These are phyloP conservation scores for Ophonus ardosiacus DNA, from an alignment of 2,888 invertebrate genomes.

Conservation along the genomic window DNA sequence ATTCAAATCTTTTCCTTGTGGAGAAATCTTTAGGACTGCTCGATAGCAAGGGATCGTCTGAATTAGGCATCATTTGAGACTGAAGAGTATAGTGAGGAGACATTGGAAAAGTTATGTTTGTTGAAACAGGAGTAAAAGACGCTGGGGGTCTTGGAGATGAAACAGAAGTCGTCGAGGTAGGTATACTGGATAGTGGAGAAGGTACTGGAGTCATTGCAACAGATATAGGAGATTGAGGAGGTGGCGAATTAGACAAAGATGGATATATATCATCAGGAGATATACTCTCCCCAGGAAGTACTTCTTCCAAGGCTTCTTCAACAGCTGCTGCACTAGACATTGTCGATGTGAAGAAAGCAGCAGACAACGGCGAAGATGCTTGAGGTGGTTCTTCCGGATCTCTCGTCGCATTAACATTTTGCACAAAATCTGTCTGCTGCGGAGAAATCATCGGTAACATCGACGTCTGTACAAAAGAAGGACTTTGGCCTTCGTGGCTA, in stretches of 20 bases:
- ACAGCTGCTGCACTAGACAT: constrained; percentile 93
- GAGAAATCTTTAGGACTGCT: constrained; percentile 90
- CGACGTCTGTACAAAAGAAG: constrained; percentile 75
- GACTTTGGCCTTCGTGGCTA: constrained; percentile 89
- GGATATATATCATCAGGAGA: constrained; percentile 77
- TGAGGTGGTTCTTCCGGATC: constrained; percentile 83
- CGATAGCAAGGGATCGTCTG: constrained; percentile 90
- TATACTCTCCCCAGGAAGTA: constrained; percentile 87
- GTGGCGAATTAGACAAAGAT: constrained; percentile 77
- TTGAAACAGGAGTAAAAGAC: constrained; percentile 73
- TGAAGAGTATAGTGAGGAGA: constrained; percentile 79
- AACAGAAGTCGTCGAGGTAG: constrained; percentile 70
- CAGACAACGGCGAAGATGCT: constrained; percentile 88
- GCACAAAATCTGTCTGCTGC: constrained; percentile 73
- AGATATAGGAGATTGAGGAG: constrained; percentile 80
- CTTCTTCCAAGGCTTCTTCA: constrained; percentile 91
- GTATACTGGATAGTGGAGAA: constrained; percentile 75
- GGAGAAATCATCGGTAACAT: constrained; percentile 75
- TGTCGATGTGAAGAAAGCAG: constrained; percentile 89
- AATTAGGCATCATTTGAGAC: constrained; percentile 92
- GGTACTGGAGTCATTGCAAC: constrained; percentile 79
- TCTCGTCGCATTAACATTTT: constrained; percentile 71
- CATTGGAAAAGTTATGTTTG: constrained; percentile 74
- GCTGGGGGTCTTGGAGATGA: constrained; percentile 73
- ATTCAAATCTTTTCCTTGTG: constrained; percentile 78